A percentile compares a stretch with the other conserved stretches of the same genome.
These are phyloP conservation scores for Littorina saxatilis DNA, from an alignment of 1,140 invertebrate genomes.

Conservation along the genomic window DNA sequence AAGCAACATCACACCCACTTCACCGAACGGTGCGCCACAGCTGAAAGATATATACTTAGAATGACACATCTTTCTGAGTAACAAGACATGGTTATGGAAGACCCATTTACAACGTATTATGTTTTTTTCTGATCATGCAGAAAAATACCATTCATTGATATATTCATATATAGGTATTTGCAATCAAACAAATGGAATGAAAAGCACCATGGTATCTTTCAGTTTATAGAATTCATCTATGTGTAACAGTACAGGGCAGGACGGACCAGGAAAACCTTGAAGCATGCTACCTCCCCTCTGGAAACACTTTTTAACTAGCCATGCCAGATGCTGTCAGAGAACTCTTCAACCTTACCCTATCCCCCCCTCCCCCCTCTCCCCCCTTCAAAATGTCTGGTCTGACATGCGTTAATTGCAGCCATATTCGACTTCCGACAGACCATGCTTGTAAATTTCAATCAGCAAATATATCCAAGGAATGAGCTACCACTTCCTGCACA, in stretches of 20 bases:
- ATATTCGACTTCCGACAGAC: no score
- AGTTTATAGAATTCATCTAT: slow-evolving; percentile 3
- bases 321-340: no score
- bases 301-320: no score
- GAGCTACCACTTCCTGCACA: no score
- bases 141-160: slow-evolving; percentile 3
- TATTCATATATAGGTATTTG: no score
- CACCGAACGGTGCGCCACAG: neutral
- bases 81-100: neutral
- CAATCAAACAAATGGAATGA: neutral
- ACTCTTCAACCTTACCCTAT: no score
- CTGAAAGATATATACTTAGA: no score
- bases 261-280: neutral
- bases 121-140: neutral
- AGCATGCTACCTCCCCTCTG: neutral
- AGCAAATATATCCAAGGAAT: no score
- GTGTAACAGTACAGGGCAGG: neutral
- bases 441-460: no score
- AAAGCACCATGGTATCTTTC: slow-evolving; percentile 30
- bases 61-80: neutral
- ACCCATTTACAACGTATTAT: neutral
- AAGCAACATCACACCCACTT: neutral
- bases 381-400: no score
- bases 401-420: no score
- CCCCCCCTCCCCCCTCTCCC: no score